Evolutionary conservation across 1,140 invertebrate genomes (phyloP).

Genomic region (Drosophila burlai): DNA sequence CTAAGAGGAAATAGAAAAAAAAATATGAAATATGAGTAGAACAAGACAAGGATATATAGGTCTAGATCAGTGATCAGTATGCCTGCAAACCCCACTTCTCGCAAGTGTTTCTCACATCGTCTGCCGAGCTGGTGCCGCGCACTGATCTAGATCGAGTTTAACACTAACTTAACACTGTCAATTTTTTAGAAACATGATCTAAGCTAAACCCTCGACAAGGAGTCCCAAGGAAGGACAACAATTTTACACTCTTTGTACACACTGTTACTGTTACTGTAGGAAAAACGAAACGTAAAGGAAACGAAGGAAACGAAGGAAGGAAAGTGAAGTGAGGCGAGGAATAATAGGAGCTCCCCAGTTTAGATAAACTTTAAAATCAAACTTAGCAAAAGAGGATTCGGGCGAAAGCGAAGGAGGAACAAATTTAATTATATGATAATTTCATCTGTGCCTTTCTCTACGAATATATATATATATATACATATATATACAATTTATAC

Average conservation of each 20-base stretch:
- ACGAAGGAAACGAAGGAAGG: neutral
- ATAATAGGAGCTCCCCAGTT: slow-evolving; percentile 52
- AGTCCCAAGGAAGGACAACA: slow-evolving; percentile 33
- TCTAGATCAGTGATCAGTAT: slow-evolving; percentile 5
- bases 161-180: slow-evolving; percentile 73
- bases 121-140: neutral
- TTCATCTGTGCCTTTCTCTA: slow-evolving; percentile 83
- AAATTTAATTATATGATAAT: slow-evolving; percentile 77
- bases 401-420: slow-evolving; percentile 37
- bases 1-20: slow-evolving; percentile 3
- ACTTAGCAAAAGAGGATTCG: slow-evolving; percentile 58
- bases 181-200: slow-evolving; percentile 67
- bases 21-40: neutral
- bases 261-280: slow-evolving; percentile 36
- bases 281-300: slow-evolving; percentile 11
- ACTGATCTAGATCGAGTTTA: slow-evolving; percentile 16
- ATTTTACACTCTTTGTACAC: slow-evolving; percentile 78
- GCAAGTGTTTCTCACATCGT: neutral
- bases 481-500: slow-evolving; percentile 53
- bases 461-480: slow-evolving; percentile 56
- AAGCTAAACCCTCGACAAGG: slow-evolving; percentile 20
- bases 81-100: neutral
- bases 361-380: slow-evolving; percentile 80
- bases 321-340: neutral
- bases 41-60: slow-evolving; percentile 14